Evolutionary conservation across 2,888 invertebrate genomes (phyloP), one percentile per base, ranked within the genome.

Genomic region (Scelioninae gen. 2): DNA sequence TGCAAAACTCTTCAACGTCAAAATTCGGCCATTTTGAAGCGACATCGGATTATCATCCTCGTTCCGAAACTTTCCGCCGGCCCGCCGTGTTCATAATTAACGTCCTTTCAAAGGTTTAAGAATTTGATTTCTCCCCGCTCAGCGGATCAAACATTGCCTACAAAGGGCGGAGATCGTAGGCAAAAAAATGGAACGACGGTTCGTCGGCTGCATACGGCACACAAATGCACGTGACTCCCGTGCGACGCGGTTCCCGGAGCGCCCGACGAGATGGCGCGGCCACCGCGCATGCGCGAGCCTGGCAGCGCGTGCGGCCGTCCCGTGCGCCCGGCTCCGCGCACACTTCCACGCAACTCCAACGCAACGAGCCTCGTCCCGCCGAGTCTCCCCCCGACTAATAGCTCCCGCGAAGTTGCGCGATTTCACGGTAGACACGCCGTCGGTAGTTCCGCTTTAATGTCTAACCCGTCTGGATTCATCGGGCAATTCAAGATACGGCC

Each of bases 401-500:
- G 61, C 41, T 67, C 41, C 48, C 18, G 60, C 60, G 35, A 58
- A 58, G 64, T 64, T 52, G 71, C 48, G 52, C 50, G 58, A 28
- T 64, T 71, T 41, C 43, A 48, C 39, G 64, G 45, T 16, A 64
- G 64, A 73, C 69, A 28, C 53, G 43, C 31, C 60, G 73, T 73
- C 69, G 69, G 65, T 64, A 73, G 73, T 73, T 73, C 73, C 69
- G 53, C 73, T 69, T 73, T 73, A 73, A 73, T 73, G 73, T 69
- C 65, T 43, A 58, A 73, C 69, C 64, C 64, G 60, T 57, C 64
- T 69, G 53, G 60, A 64, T 69, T 58, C 64, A 46, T 35, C 64
- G 60, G 41, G 35, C 63, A 68, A 69, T 73, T 73, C 64, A 53
- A 67, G 61, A 57, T 58, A 50, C 67, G 48, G 31, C 73, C 55